These are phyloP conservation scores for Protonibea diacanthus DNA, from an alignment of 2,797 vertebrate species.

Conservation along the genomic window DNA sequence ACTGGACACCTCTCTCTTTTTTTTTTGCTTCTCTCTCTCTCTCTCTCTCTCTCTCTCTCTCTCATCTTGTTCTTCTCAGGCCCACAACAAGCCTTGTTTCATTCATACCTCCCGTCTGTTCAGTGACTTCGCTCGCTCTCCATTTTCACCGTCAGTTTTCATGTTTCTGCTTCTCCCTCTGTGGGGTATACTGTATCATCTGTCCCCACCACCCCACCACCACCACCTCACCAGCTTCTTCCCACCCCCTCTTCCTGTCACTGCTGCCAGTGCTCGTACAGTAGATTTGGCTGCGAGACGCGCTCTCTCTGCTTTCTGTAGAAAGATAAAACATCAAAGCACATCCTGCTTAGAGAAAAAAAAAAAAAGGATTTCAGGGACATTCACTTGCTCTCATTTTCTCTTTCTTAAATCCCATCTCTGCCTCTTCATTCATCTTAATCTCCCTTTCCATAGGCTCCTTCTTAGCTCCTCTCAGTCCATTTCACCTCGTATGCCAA, in stretches of 20 bases:
- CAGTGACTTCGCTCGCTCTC: conserved; percentile 33
- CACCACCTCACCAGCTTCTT: conserved; percentile 44
- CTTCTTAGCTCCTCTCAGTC: conserved; percentile 34
- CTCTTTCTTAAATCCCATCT: conserved; percentile 68
- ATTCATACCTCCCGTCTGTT: conserved; percentile 16
- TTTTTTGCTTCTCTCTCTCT: conserved; percentile 31
- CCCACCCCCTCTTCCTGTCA: conserved; percentile 78
- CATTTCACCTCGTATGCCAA: conserved; percentile 36
- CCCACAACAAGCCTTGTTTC: conserved; percentile 29
- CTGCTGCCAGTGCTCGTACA: conserved; percentile 79
- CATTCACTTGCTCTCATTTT: conserved; percentile 72
- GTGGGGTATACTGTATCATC: conserved; percentile 46
- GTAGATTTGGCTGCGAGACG: conserved; percentile 71
- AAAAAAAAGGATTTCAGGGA: conserved; percentile 70
- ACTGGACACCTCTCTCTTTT: conserved; percentile 57
- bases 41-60: conserved; percentile 25
- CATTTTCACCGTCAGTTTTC: conserved; percentile 52
- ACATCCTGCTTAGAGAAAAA: conserved; percentile 73
- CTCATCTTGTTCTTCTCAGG: conserved; percentile 30
- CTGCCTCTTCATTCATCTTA: conserved; percentile 67
- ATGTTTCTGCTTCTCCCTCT: conserved; percentile 42
- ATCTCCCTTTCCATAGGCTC: conserved; percentile 55
- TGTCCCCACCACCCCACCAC: conserved; percentile 25
- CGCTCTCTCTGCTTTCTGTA: conserved; percentile 73
- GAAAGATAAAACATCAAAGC: conserved; percentile 86